These are phyloP conservation scores for Cyprinella venusta DNA, from an alignment of 2,797 vertebrate genomes.

Conservation along the genomic window DNA sequence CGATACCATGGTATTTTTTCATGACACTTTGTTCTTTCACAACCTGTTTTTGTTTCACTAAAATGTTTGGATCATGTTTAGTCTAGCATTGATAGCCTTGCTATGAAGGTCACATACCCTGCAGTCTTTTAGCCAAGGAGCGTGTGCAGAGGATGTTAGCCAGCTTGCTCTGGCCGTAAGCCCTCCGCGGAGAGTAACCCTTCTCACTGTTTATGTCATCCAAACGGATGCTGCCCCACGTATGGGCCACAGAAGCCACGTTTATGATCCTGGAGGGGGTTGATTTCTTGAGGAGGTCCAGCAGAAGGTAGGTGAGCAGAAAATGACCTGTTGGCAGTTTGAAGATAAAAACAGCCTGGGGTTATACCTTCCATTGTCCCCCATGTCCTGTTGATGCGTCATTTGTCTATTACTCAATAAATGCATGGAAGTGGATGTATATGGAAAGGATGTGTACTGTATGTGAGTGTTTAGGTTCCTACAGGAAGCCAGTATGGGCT, in stretches of 20 bases:
- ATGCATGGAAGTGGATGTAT: slow-evolving; percentile 48
- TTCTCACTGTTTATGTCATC: slow-evolving; percentile 90
- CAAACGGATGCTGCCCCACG: slow-evolving; percentile 81
- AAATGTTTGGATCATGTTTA: neutral
- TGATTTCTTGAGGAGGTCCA: slow-evolving; percentile 86
- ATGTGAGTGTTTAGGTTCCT: slow-evolving; percentile 28
- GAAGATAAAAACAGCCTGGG: slow-evolving; percentile 26
- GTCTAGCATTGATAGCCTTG: slow-evolving; percentile 4
- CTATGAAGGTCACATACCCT: slow-evolving; percentile 74
- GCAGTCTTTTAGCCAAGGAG: slow-evolving; percentile 82
- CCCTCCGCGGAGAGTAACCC: slow-evolving; percentile 81
- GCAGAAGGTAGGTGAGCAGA: slow-evolving; percentile 86
- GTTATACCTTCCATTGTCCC: slow-evolving; percentile 48
- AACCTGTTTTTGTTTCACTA: no score
- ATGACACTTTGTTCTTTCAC: no score
- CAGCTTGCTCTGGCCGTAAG: slow-evolving; percentile 94
- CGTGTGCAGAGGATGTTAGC: slow-evolving; percentile 89
- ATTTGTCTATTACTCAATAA: slow-evolving; percentile 18
- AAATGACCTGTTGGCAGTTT: slow-evolving; percentile 83
- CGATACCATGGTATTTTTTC: no score
- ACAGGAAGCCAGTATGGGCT: slow-evolving; percentile 14
- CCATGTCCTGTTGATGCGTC: slow-evolving; percentile 31
- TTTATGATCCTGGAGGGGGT: slow-evolving; percentile 85
- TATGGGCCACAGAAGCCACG: slow-evolving; percentile 88
- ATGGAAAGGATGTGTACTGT: slow-evolving; percentile 26